These are phyloP conservation scores for Galerucella pusilla DNA, from an alignment of 2,888 invertebrate genomes.

Conservation along the genomic window DNA sequence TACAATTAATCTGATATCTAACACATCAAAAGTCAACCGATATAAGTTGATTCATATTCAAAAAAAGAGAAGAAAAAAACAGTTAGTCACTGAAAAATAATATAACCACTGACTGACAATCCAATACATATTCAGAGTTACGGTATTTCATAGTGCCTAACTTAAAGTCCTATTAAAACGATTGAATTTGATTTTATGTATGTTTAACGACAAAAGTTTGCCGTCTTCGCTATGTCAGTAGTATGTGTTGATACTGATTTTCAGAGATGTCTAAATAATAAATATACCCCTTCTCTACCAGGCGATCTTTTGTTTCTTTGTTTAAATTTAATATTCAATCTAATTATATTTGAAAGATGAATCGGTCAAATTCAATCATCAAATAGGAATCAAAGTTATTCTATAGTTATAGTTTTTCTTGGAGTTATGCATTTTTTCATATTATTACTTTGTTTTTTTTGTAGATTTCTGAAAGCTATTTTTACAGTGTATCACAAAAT, in stretches of 20 bases:
- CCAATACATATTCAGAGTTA: conserved; percentile 45
- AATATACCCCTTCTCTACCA: conserved; percentile 6
- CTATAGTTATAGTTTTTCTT: conserved; percentile 60
- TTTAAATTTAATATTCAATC: conserved; percentile 32
- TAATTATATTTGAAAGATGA: background rate
- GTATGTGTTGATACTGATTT: conserved; percentile 14
- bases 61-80: conserved; percentile 26
- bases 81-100: conserved; percentile 34
- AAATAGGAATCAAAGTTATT: conserved; percentile 55
- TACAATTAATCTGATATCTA: conserved; percentile 17
- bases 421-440: conserved; percentile 37
- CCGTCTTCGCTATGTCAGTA: conserved; percentile 30
- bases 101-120: conserved; percentile 37
- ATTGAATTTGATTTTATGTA: conserved; percentile 36
- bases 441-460: conserved; percentile 37
- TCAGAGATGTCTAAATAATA: conserved; percentile 20
- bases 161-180: conserved; percentile 36
- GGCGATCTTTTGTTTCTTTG: conserved; percentile 37
- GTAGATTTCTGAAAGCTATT: conserved; percentile 42
- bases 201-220: conserved; percentile 35
- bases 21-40: conserved; percentile 32
- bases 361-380: conserved; percentile 54
- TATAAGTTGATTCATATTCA: conserved; percentile 28
- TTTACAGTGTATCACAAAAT: conserved; percentile 17
- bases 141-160: conserved; percentile 47